Evolutionary conservation across 2,888 invertebrate species (phyloP).

Genomic region (Lutraria lutraria): DNA sequence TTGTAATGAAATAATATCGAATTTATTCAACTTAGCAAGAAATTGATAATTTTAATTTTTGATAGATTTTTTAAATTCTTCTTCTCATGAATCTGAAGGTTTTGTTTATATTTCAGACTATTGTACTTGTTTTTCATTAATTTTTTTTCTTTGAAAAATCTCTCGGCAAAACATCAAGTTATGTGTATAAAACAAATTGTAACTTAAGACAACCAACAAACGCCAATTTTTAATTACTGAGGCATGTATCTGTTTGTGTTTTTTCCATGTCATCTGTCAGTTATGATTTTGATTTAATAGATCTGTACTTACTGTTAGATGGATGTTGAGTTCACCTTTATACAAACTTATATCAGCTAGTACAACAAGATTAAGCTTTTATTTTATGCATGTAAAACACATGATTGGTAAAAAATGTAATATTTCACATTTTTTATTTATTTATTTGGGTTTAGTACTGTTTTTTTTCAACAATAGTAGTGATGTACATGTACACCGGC

Average conservation of each 20-base stretch:
- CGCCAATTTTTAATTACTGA: constrained; percentile 26
- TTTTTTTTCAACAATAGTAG: too few relatives aligned
- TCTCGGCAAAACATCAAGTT: neutral
- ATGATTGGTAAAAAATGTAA: neutral
- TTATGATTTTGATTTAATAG: constrained; percentile 28
- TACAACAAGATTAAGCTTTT: neutral
- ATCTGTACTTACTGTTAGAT: constrained; percentile 18
- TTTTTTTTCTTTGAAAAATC: constrained; percentile 1
- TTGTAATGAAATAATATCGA: too few relatives aligned
- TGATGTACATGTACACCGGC: too few relatives aligned
- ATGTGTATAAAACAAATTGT: neutral
- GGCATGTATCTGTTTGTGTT: constrained; percentile 12
- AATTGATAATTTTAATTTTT: neutral
- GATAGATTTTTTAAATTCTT: neutral
- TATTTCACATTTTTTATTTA: too few relatives aligned
- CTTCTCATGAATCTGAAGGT: neutral
- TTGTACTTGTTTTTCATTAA: neutral
- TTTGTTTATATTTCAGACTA: neutral
- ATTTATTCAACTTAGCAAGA: neutral
- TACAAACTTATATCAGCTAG: neutral
- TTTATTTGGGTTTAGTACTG: too few relatives aligned
- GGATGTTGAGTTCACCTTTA: neutral
- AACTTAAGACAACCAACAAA: constrained; percentile 26
- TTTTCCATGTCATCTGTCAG: constrained; percentile 37
- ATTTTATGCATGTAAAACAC: neutral